Conservation (phyloP, 2,113 vertebrate genomes). For the Eublepharis macularius region DNA sequence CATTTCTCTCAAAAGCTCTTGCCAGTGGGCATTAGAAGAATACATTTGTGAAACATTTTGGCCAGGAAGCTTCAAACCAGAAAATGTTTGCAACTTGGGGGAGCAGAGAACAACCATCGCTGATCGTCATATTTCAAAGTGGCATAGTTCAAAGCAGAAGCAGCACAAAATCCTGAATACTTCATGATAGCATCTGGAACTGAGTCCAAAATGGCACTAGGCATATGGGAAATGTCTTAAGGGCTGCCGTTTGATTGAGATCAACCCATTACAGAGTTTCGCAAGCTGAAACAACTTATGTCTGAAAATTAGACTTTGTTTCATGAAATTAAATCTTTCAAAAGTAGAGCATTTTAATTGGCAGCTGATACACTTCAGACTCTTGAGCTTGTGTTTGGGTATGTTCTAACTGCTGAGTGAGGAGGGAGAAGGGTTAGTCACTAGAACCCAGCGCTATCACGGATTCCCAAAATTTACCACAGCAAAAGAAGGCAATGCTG, state of each 20-base stretch:
- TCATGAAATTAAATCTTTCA: conserved; percentile 1
- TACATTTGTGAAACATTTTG: neutral
- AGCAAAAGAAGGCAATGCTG: neutral
- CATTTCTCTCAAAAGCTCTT: neutral
- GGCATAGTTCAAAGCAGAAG: neutral
- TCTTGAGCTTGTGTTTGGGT: neutral
- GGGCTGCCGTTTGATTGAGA: conserved; percentile 5
- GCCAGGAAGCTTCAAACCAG: neutral
- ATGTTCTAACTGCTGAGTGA: neutral
- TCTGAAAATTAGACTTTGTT: neutral
- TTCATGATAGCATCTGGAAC: neutral
- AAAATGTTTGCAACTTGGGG: neutral
- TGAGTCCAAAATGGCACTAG: neutral
- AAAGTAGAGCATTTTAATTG: neutral
- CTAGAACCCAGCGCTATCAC: too few relatives aligned
- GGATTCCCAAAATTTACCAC: neutral
- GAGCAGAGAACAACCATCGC: neutral
- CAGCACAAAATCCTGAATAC: conserved; percentile 8
- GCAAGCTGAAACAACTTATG: neutral
- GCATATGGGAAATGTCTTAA: conserved; percentile 22
- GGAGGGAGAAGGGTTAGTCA: neutral
- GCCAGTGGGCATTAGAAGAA: neutral
- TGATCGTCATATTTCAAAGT: neutral
- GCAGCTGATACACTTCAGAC: neutral
- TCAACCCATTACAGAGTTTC: neutral